Evolutionary conservation across 1,140 invertebrate species (phyloP), one percentile per base, ranked within the genome.

Genomic region (Pseudomyrmex concolor): DNA sequence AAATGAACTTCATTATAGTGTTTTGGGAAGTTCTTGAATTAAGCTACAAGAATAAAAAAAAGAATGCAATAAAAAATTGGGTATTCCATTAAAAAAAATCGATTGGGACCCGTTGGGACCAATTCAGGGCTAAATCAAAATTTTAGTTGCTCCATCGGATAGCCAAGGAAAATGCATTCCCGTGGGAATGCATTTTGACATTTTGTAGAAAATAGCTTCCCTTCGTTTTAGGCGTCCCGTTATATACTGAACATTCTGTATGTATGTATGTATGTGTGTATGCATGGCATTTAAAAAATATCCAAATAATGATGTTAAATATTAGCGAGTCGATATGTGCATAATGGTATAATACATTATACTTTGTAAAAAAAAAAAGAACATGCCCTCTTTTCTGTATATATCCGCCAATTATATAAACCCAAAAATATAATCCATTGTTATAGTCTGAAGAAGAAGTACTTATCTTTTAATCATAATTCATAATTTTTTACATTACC

Each of bases 391-490:
- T 34, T 34, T 34, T 34, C 5, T 70, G 43, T 80, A 54, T 71
- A 80, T 15, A 80, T 22, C 48, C 22, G 12, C 66, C 66, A 67
- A 70, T 34, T 59, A 80, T 22, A 71, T 71, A 71, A 22, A 59
- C 57, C 10, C 1, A 80, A 80, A 80, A 70, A 80, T 60, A 80
- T 78, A 80, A 50, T 80, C 76, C 19, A 80, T 71, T 71, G 54
- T 80, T 80, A 80, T 80, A 70, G 66, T 7, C 66, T 48, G 54
- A 70, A 70, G 70, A 1, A 59, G 57, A n/a, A 57, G 17, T 70
- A 15, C 43, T 48, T 59, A 68, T 48, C n/a, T 8, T 57, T 60
- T 3, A 60, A 3, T 60, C 57, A 70, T 48, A 57, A 48, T 66
- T 19, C 25, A n/a, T n/a, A n/a, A 12, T 9, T 17, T 25, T 74